Percentiles rank a stretch among this genome's conserved stretches.
Conservation (phyloP, 2,797 vertebrate genomes). For the Masticophis lateralis region DNA sequence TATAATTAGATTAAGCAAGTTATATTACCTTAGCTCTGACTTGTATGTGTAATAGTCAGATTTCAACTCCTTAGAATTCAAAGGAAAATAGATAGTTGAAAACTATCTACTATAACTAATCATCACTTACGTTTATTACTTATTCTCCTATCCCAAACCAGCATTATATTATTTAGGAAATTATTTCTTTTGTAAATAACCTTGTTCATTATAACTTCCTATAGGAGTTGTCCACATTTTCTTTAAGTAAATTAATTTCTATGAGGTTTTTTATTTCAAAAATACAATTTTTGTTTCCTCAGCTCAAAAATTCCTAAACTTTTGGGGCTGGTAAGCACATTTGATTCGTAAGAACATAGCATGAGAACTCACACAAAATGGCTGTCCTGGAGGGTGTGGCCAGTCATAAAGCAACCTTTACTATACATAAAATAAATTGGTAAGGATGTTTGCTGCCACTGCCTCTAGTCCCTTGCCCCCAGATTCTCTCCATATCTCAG, state of each 20-base stretch:
- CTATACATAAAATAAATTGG: not conserved
- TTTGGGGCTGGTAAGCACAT: not conserved
- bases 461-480: not conserved
- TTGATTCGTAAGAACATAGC: not conserved
- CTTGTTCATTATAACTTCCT: not conserved
- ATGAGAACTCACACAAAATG: not conserved
- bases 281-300: not conserved
- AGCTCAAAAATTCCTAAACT: not conserved
- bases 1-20: constrained; percentile 8
- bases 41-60: constrained; percentile 13
- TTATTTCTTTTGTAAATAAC: not conserved
- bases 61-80: not conserved
- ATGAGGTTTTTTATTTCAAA: not conserved
- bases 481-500: not conserved
- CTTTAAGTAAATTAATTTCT: not conserved
- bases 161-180: not conserved
- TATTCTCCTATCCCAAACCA: not conserved
- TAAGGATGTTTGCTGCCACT: not conserved
- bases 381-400: not conserved
- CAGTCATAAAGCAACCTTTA: not conserved
- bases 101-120: not conserved
- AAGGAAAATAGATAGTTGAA: not conserved
- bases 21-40: not conserved
- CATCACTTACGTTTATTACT: not conserved
- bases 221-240: not conserved